Conservation (phyloP, 2,888 invertebrate species). For the Drosophila siamana region DNA sequence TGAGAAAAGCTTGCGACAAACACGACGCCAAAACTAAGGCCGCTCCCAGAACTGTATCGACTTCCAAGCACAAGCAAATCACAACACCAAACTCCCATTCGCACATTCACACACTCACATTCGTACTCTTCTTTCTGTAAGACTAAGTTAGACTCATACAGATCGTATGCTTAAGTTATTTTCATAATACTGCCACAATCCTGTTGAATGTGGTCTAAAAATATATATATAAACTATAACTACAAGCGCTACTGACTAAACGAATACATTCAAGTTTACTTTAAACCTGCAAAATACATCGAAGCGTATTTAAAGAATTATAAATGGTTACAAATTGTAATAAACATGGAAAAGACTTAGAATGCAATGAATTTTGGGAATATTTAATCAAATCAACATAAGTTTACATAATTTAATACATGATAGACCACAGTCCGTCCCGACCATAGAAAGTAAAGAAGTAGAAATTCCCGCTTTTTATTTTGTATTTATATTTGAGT, state of each 20-base stretch:
- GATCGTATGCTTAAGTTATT: slow-evolving; percentile 13
- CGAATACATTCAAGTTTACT: slow-evolving; percentile 29
- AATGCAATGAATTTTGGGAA: no score
- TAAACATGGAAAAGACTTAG: no score
- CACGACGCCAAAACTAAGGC: slow-evolving; percentile 86
- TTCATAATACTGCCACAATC: background rate
- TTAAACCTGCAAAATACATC: background rate
- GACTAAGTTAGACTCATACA: slow-evolving; percentile 8
- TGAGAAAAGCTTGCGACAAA: slow-evolving; percentile 91
- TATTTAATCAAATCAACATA: no score
- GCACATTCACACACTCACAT: slow-evolving; percentile 27
- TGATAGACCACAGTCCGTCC: no score
- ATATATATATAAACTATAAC: slow-evolving; percentile 3
- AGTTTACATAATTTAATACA: no score
- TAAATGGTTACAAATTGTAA: no score
- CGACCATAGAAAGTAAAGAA: no score
- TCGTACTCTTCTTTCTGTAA: slow-evolving; percentile 26
- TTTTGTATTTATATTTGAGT: no score
- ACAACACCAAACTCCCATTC: slow-evolving; percentile 9
- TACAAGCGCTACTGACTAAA: no score
- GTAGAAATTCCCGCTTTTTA: no score
- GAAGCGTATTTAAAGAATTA: slow-evolving; percentile 1
- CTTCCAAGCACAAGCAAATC: slow-evolving; percentile 14
- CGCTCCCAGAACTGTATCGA: background rate
- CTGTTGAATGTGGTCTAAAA: background rate